Evolutionary conservation across 2,888 invertebrate genomes (phyloP).

Genomic region (Tricholauxania praeusta): DNA sequence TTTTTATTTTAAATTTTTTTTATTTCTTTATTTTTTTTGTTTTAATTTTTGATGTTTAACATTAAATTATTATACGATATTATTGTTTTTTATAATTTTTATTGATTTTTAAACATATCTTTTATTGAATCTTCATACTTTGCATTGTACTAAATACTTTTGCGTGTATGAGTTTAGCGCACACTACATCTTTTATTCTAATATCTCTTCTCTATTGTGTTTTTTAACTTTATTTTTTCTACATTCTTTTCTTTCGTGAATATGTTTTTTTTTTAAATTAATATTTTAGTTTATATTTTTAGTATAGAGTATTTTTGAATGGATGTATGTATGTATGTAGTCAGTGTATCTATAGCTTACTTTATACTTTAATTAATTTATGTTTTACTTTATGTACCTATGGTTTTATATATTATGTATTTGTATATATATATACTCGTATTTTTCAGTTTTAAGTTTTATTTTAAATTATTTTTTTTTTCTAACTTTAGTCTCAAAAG

Average conservation of each 20-base stretch:
- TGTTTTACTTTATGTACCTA: background rate
- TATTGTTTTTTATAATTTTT: slow-evolving; percentile 6
- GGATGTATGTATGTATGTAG: slow-evolving; percentile 7
- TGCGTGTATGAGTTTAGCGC: slow-evolving; percentile 22
- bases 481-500: slow-evolving; percentile 40
- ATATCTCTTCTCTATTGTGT: background rate
- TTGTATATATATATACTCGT: background rate
- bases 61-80: slow-evolving; percentile 18
- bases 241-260: background rate
- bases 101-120: background rate
- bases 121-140: slow-evolving; percentile 3
- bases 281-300: slow-evolving; percentile 3
- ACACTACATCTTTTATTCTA: background rate
- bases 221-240: slow-evolving; percentile 7
- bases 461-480: slow-evolving; percentile 2
- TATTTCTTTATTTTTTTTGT: slow-evolving; percentile 27
- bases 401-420: background rate
- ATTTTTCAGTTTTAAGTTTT: background rate
- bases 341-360: too few species aligned
- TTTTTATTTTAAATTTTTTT: slow-evolving; percentile 46
- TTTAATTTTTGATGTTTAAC: slow-evolving; percentile 29
- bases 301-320: slow-evolving; percentile 5
- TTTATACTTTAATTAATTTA: background rate
- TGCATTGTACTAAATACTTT: slow-evolving; percentile 35
- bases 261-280: slow-evolving; percentile 15